Evolutionary conservation across 2,888 invertebrate genomes (phyloP), one percentile per base, ranked within the genome.

Genomic region (Eupelmus urozonus): DNA sequence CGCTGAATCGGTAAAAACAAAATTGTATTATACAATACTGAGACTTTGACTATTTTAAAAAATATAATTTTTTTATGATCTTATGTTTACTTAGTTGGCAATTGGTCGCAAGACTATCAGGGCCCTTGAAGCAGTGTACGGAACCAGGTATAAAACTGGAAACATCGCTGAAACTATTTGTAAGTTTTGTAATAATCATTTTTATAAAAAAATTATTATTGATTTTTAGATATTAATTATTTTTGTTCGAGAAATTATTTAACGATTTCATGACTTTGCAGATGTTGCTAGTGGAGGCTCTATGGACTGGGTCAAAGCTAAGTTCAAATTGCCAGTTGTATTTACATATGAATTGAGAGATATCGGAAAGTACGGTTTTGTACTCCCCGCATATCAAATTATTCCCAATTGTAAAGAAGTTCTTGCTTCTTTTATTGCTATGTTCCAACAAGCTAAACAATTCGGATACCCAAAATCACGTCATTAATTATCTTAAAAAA

Each of bases 271-370:
- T 11, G 5, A 49, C 5, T 53, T 20, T 49, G 70, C 85, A 94
- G 94, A 94, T 87, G 90, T 92, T 0, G 93, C 94, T 0, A 93
- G 93, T 7, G 96, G 96, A 0, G 91, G 92, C 1, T 92, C 93
- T 23, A 91, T 93, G 80, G 97, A 97, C 86, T 97, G 95, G 94
- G 95, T 93, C 0, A 94, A 95, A 84, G 93, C 92, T 7, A 91
- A 90, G 0, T 92, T 92, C 66, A 92, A 93, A 57, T 92, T 93
- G 0, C 94, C 94, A 1, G 91, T 95, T 18, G 91, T 93, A 0
- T 95, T 93, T 81, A 94, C 94, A 0, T 94, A 94, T 81, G 94
- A 95, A 85, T 91, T 96, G 1, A 90, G 95, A 7, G 95, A 95
- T 82, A 90, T 85, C 0, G 93, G 94, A 0, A 79, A 83, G 51